Base-by-base conservation (phyloP, 2,113 vertebrate species). In the Solea senegalensis region DNA sequence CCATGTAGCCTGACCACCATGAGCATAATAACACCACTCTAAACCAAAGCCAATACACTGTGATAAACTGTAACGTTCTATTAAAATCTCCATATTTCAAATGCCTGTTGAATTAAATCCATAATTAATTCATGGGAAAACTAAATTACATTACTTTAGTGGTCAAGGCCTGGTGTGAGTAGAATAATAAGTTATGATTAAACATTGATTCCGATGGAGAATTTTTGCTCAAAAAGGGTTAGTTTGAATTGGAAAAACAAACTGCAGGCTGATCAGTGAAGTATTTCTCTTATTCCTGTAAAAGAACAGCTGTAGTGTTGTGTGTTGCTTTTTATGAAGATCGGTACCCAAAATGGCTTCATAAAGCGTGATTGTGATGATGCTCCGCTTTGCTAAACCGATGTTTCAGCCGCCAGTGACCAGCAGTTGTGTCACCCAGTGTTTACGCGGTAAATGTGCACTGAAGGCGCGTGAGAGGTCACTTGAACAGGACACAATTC, bases 21-120 rank as follows among this genome's bases (percentile, higher is more conserved):
- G 56, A 63, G 49, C 21, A 81, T 74, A 71, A 73, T 82, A 71
- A 76, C 14, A 51, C 43, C 0, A 3, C 72, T 76, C 63, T 66
- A 51, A 69, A 60, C 41, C 51, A 62, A 70, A 10, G 69, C 58
- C 44, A 40, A 14, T 14, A 67, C 48, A 70, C 34, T 67, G 56
- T 67, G 56, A 81, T 26, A 61, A 81, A 52, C 60, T 82, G 74
- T 79, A 70, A 68, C 55, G 55, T 87, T 84, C 58, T n/a, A 81
- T 78, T 79, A 85, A 84, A 78, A 62, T 52, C 26, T 34, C 62
- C 62, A 84, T 82, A 84, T 87, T 79, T 88, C 74, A 84, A 65
- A 70, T 57, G 41, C 57, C 58, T 69, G 82, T 79, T 78, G 51
- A 81, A 79, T 64, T 78, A 12, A 62, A 79, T 79, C 44, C 70